Conservation (phyloP, 1,140 invertebrate species). For the Orchestia grillus region DNA sequence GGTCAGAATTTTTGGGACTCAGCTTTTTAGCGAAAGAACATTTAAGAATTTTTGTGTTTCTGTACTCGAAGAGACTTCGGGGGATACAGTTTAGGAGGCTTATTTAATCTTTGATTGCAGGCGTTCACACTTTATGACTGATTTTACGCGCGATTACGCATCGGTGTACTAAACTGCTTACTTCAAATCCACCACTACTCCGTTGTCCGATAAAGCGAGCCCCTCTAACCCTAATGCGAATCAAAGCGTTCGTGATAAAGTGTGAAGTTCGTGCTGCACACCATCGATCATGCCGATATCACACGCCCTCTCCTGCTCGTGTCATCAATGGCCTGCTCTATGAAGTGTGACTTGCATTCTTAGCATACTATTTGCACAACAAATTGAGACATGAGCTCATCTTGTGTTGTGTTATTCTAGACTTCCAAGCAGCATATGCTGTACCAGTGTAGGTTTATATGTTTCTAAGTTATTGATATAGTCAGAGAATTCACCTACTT, state of each 20-base stretch:
- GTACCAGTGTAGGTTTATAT: not conserved
- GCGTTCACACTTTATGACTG: not conserved
- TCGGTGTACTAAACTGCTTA: not conserved
- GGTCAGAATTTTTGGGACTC: not conserved
- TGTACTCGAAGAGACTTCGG: not conserved
- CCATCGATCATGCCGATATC: slow-evolving; percentile 37
- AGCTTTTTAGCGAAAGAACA: not conserved
- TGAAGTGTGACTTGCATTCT: slow-evolving; percentile 46
- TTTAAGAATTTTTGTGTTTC: not conserved
- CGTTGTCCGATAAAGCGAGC: not conserved
- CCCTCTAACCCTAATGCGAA: not conserved
- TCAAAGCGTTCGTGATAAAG: not conserved
- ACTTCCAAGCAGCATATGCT: not conserved
- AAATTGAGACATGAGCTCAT: slow-evolving; percentile 42
- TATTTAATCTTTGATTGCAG: not conserved
- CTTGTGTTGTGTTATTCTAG: not conserved
- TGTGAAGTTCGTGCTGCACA: not conserved
- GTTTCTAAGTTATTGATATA: not conserved
- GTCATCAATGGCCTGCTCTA: slow-evolving; percentile 54
- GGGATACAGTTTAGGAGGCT: not conserved
- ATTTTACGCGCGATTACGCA: not conserved
- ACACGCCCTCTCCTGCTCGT: not conserved
- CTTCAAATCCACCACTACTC: not conserved
- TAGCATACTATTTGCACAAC: slow-evolving; percentile 19
- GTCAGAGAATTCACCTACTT: not conserved